Conservation (phyloP, 2,797 vertebrate species). For the Sarcoramphus papa region DNA sequence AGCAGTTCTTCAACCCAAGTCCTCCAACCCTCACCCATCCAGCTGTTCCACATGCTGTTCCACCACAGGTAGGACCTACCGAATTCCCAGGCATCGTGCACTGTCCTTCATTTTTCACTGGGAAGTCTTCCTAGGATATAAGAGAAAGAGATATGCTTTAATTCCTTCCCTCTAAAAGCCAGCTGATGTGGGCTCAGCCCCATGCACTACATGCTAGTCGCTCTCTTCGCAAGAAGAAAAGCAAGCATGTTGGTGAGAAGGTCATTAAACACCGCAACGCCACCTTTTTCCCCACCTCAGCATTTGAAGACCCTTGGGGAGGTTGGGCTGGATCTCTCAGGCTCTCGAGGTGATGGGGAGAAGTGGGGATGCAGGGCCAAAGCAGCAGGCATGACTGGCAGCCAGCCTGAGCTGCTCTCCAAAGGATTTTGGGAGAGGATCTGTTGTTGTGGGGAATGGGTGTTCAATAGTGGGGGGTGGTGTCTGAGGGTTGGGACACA, state of each 20-base stretch:
- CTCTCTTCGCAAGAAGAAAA: background rate
- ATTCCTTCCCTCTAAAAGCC: background rate
- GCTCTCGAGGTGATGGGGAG: background rate
- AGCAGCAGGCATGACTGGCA: background rate
- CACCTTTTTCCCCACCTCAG: background rate
- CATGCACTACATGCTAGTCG: fast-evolving
- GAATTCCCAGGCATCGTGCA: background rate
- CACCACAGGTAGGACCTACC: background rate
- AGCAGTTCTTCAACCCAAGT: background rate
- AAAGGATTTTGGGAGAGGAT: background rate
- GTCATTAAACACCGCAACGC: fast-evolving
- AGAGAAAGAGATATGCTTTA: background rate
- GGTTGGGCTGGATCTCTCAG: background rate
- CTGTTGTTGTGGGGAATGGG: background rate
- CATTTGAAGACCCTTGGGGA: background rate
- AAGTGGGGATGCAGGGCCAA: background rate
- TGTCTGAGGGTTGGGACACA: background rate
- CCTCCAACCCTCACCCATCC: background rate
- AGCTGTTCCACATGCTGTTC: background rate
- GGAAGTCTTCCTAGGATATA: slow-evolving; percentile 25
- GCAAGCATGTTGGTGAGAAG: fast-evolving
- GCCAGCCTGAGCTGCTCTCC: background rate
- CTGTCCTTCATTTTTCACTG: background rate
- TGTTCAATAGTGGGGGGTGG: background rate
- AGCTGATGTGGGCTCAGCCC: fast-evolving